Conservation (phyloP, 1,140 invertebrate genomes). For the Schlechtendalia chinensis region DNA sequence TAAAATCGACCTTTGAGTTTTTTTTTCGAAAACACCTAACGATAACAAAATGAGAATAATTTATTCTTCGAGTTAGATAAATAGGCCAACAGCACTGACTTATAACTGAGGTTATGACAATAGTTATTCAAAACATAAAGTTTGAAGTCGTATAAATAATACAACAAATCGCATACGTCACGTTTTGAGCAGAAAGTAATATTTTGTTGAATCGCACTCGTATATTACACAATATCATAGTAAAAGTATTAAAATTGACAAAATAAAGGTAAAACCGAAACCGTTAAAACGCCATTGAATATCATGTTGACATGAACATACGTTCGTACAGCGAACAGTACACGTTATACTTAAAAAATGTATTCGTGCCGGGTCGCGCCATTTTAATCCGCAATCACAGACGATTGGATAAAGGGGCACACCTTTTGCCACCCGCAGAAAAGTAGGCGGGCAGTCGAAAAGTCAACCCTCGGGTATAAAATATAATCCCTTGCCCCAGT, state of each 20-base stretch:
- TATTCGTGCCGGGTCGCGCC: conserved; percentile 20
- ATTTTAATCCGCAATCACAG: conserved; percentile 44
- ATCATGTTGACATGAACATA: neutral
- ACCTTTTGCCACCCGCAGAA: conserved; percentile 49
- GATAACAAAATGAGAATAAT: too few relatives aligned
- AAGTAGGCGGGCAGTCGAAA: conserved; percentile 49
- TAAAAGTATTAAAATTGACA: neutral
- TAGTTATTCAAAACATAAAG: too few relatives aligned
- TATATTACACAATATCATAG: neutral
- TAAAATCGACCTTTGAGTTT: too few relatives aligned
- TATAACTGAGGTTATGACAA: too few relatives aligned
- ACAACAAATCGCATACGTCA: too few relatives aligned
- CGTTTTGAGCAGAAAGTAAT: too few relatives aligned
- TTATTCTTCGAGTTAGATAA: too few relatives aligned
- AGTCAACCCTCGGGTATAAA: conserved; percentile 45
- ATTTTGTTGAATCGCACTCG: neutral
- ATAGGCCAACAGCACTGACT: too few relatives aligned
- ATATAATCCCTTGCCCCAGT: conserved; percentile 17
- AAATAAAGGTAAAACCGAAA: neutral
- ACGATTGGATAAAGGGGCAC: conserved; percentile 42
- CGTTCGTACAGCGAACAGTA: neutral
- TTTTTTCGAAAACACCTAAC: too few relatives aligned
- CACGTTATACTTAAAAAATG: neutral
- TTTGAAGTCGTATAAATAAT: too few relatives aligned
- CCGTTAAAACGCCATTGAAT: neutral